Evolutionary conservation across 2,888 invertebrate species (phyloP).

Genomic region (Palloptera scutellata): DNA sequence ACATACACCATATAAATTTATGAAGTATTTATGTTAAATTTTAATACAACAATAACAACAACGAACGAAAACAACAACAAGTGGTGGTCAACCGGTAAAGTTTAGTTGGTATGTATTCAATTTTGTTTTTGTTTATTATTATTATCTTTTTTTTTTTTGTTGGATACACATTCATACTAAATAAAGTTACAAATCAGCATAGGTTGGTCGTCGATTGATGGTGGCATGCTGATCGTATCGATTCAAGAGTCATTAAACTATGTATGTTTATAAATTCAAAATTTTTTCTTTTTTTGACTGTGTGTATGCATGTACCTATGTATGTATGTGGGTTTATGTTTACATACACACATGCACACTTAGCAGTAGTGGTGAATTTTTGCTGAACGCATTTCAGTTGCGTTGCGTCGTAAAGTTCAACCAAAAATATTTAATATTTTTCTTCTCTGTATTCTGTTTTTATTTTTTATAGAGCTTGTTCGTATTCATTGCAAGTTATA

Average conservation of each 20-base stretch:
- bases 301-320: not conserved
- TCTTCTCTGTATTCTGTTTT: too few species aligned
- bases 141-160: too few species aligned
- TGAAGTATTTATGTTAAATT: too few species aligned
- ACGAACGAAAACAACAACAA: not conserved
- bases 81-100: conserved; percentile 2
- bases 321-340: not conserved
- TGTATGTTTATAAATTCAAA: not conserved
- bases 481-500: not conserved
- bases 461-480: not conserved
- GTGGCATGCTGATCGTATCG: not conserved
- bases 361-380: too few species aligned
- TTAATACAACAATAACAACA: not conserved
- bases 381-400: too few species aligned
- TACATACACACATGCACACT: too few species aligned
- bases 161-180: not conserved
- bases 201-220: not conserved
- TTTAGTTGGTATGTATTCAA: not conserved
- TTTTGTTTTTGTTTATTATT: too few species aligned
- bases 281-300: not conserved
- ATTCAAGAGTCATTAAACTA: conserved; percentile 2
- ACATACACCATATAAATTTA: too few species aligned
- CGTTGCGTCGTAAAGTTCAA: not conserved
- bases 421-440: too few species aligned
- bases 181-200: not conserved